phyloP scores from a whole-genome alignment of 2,888 invertebrate genomes.

The Bimastos eiseni region DNA sequence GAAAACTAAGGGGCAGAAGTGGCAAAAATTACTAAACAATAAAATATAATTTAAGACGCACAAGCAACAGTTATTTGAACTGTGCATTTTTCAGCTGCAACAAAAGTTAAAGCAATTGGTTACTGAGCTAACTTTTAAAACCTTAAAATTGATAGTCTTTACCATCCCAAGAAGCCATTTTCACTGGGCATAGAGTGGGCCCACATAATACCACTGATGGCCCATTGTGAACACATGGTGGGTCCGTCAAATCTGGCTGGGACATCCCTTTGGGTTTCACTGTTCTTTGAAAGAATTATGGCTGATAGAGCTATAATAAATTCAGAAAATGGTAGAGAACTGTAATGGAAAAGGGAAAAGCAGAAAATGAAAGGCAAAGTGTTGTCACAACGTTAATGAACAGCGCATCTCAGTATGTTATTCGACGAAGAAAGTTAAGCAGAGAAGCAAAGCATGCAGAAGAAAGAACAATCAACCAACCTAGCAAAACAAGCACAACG shows the following conservation, averaged over 20 bases:
- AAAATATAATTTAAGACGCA: neutral
- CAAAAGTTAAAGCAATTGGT: neutral
- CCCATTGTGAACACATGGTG: too few species aligned
- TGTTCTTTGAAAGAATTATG: neutral
- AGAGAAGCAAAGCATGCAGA: neutral
- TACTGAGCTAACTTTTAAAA: neutral
- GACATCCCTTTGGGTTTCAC: neutral
- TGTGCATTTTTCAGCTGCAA: neutral
- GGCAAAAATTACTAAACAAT: neutral
- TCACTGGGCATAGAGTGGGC: too few species aligned
- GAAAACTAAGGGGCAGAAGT: neutral
- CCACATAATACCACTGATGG: too few species aligned
- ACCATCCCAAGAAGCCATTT: neutral
- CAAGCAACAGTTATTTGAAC: neutral
- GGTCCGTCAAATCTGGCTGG: too few species aligned
- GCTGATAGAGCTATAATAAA: neutral
- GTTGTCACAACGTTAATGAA: neutral
- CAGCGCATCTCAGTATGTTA: neutral
- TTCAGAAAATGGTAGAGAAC: neutral
- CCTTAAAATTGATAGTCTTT: too few species aligned
- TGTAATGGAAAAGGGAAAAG: neutral
- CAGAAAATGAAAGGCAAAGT: neutral
- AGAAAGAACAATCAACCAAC: neutral
- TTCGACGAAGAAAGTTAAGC: neutral
- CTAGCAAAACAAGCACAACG: neutral